Conservation (phyloP, 92 coral and sea anemone genomes). For the Zoanthus solanderi region DNA sequence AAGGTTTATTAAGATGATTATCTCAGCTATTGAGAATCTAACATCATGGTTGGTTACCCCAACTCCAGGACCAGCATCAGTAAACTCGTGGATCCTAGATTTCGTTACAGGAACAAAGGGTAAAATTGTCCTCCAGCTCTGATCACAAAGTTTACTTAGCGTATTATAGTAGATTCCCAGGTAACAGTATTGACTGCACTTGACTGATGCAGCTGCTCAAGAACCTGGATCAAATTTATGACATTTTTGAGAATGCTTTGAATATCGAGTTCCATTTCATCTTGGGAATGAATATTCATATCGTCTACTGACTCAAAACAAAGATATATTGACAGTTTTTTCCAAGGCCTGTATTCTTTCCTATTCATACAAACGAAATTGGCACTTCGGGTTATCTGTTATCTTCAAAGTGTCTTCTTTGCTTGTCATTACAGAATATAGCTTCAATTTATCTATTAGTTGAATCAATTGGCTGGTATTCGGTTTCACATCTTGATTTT, state of each 20-base stretch:
- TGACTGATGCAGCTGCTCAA: no score
- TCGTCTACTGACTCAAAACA: no score
- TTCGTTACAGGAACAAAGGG: neutral
- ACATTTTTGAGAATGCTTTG: no score
- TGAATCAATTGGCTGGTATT: neutral
- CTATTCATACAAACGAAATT: neutral
- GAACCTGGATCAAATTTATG: no score
- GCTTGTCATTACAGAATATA: constrained; percentile 9
- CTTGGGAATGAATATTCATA: no score
- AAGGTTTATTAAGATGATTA: neutral
- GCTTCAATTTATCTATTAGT: constrained; percentile 1
- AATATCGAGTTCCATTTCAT: no score
- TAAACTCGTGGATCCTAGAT: constrained; percentile 34
- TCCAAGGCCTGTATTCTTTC: no score
- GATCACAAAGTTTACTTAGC: no score
- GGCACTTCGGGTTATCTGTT: neutral
- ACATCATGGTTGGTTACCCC: constrained; percentile 44
- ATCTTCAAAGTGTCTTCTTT: constrained; percentile 1
- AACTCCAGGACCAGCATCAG: constrained; percentile 45
- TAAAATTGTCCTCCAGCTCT: no score
- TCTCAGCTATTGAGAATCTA: constrained; percentile 8
- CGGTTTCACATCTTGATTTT: neutral
- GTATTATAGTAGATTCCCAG: no score
- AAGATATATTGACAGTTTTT: no score
- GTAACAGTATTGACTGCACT: no score